Evolutionary conservation across 2,797 vertebrate genomes (phyloP).

Genomic region (Enteromius paludinosus): DNA sequence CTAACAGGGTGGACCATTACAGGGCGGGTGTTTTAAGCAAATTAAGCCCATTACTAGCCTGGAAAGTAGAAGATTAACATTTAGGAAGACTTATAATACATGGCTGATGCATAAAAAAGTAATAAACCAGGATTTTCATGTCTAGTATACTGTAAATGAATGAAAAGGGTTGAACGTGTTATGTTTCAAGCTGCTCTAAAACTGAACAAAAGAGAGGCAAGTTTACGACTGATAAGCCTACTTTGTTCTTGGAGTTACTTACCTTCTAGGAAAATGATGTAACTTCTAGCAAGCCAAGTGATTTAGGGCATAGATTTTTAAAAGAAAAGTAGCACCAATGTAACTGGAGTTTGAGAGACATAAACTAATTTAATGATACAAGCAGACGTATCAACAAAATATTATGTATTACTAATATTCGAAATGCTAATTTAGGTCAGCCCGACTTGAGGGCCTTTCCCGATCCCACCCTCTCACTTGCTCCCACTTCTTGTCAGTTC

Average conservation of each 20-base stretch:
- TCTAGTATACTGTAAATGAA: not conserved
- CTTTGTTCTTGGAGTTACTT: not conserved
- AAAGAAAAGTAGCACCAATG: not conserved
- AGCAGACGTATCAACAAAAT: not conserved
- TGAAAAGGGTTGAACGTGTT: not conserved
- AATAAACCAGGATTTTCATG: not conserved
- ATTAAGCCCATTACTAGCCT: not conserved
- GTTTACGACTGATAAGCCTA: not conserved
- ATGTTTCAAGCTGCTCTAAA: not conserved
- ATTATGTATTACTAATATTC: not conserved
- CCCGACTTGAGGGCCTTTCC: not conserved
- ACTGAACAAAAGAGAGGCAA: not conserved
- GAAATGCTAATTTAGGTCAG: not conserved
- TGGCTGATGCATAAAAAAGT: not conserved
- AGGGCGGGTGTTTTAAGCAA: not conserved
- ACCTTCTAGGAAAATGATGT: not conserved
- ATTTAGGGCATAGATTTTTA: not conserved
- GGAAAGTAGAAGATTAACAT: not conserved
- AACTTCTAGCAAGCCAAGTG: not conserved
- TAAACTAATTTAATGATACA: not conserved
- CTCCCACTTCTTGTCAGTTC: not conserved
- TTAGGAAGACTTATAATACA: not conserved
- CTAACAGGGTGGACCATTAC: not conserved
- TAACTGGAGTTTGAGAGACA: not conserved
- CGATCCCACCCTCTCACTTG: not conserved